Evolutionary conservation across 2,888 invertebrate genomes (phyloP).

Genomic region (Andrena trimmerana): DNA sequence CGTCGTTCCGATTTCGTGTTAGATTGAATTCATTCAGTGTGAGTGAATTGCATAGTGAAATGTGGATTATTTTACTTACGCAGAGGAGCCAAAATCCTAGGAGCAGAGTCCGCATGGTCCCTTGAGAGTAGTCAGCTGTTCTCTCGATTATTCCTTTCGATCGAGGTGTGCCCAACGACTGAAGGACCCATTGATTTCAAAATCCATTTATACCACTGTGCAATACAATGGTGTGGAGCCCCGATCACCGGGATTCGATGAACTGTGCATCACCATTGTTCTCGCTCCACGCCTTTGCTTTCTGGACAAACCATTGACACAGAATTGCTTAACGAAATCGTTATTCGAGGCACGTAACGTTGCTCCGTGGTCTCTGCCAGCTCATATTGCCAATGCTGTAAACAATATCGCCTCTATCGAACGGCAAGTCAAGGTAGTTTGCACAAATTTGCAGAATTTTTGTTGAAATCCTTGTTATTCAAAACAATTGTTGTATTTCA

Average conservation of each 20-base stretch:
- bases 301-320: slow-evolving; percentile 73
- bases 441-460: slow-evolving; percentile 20
- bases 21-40: background rate
- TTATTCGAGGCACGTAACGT: slow-evolving; percentile 72
- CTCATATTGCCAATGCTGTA: slow-evolving; percentile 53
- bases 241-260: slow-evolving; percentile 40
- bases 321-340: slow-evolving; percentile 76
- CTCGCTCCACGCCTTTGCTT: slow-evolving; percentile 69
- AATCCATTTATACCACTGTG: slow-evolving; percentile 76
- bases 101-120: slow-evolving; percentile 62
- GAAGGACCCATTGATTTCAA: slow-evolving; percentile 75
- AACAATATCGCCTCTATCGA: slow-evolving; percentile 63
- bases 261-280: slow-evolving; percentile 49
- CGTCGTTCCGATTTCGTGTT: background rate
- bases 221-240: slow-evolving; percentile 64
- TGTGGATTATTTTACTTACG: slow-evolving; percentile 72
- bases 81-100: slow-evolving; percentile 69
- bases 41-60: background rate
- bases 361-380: slow-evolving; percentile 50
- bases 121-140: background rate
- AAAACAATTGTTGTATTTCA: too few species aligned
- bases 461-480: background rate
- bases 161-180: slow-evolving; percentile 63
- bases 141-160: slow-evolving; percentile 32
- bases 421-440: slow-evolving; percentile 57